Evolutionary conservation across 2,797 vertebrate species (phyloP).

Genomic region (Pantherophis alleghaniensis): DNA sequence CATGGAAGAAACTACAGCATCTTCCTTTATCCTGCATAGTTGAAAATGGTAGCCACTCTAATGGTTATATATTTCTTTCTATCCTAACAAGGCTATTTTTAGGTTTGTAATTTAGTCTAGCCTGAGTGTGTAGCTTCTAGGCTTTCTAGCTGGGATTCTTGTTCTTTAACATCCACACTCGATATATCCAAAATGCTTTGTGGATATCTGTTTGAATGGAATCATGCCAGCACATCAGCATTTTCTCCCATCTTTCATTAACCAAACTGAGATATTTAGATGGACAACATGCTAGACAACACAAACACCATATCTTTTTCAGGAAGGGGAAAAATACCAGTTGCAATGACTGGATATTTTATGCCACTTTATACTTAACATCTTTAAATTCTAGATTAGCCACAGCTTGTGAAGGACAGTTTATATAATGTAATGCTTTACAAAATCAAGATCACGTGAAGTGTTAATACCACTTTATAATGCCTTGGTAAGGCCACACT

Average conservation of each 20-base stretch:
- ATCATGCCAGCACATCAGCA: slow-evolving; percentile 48
- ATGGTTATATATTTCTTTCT: slow-evolving; percentile 17
- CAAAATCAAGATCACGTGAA: not conserved
- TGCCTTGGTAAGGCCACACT: too few species aligned
- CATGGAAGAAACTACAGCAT: not conserved
- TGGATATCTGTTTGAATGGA: slow-evolving; percentile 57
- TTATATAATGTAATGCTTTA: not conserved
- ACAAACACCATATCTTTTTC: slow-evolving; percentile 42
- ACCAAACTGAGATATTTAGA: slow-evolving; percentile 49
- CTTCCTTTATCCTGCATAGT: not conserved
- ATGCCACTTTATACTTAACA: slow-evolving; percentile 57
- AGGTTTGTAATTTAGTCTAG: slow-evolving; percentile 56
- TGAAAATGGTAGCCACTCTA: not conserved
- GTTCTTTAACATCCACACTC: slow-evolving; percentile 49
- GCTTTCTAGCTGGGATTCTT: slow-evolving; percentile 59
- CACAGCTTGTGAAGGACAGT: not conserved
- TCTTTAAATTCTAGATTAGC: slow-evolving; percentile 41
- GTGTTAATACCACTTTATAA: too few species aligned
- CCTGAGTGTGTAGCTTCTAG: slow-evolving; percentile 46
- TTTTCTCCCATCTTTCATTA: slow-evolving; percentile 42
- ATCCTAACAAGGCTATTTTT: slow-evolving; percentile 55
- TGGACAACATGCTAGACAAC: slow-evolving; percentile 10
- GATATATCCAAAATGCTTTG: slow-evolving; percentile 53
- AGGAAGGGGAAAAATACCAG: slow-evolving; percentile 54
- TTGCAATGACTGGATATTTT: slow-evolving; percentile 40